These are phyloP conservation scores for Amphiura filiformis DNA, from an alignment of 35 echinoderm and acorn worm genomes.

Conservation along the genomic window DNA sequence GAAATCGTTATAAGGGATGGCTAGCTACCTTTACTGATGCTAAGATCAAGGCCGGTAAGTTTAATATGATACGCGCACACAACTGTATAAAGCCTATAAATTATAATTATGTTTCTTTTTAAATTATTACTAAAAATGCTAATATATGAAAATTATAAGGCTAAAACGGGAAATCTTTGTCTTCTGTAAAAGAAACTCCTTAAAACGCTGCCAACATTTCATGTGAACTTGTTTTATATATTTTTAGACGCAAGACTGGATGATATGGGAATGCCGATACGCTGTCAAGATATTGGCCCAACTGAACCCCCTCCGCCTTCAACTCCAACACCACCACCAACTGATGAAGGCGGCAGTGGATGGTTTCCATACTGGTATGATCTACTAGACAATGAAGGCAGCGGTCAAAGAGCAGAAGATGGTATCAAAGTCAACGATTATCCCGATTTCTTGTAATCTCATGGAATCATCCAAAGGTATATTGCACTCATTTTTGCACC, in stretches of 20 bases:
- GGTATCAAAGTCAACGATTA: not conserved
- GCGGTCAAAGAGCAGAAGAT: not conserved
- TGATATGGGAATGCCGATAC: not conserved
- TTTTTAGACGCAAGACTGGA: not conserved
- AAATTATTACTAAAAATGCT: too few species aligned
- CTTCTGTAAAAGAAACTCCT: too few species aligned
- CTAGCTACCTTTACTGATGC: not conserved
- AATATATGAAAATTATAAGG: too few species aligned
- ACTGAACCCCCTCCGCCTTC: not conserved
- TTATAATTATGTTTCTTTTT: too few species aligned
- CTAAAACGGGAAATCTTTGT: too few species aligned
- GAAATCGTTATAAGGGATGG: not conserved
- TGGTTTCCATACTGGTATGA: conserved; percentile 4
- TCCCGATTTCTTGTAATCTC: not conserved
- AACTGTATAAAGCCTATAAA: too few species aligned
- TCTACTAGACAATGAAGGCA: not conserved
- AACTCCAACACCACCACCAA: not conserved
- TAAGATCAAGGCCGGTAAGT: not conserved
- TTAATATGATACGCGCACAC: too few species aligned
- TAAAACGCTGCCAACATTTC: too few species aligned
- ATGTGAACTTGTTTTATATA: too few species aligned
- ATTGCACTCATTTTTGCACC: too few species aligned
- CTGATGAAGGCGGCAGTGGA: not conserved
- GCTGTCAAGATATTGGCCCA: not conserved
- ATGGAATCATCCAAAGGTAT: too few species aligned